Percentiles rank a stretch among this genome's conserved stretches.
Conservation (phyloP, 2,113 vertebrate genomes). For the Mesocricetus auratus region DNA sequence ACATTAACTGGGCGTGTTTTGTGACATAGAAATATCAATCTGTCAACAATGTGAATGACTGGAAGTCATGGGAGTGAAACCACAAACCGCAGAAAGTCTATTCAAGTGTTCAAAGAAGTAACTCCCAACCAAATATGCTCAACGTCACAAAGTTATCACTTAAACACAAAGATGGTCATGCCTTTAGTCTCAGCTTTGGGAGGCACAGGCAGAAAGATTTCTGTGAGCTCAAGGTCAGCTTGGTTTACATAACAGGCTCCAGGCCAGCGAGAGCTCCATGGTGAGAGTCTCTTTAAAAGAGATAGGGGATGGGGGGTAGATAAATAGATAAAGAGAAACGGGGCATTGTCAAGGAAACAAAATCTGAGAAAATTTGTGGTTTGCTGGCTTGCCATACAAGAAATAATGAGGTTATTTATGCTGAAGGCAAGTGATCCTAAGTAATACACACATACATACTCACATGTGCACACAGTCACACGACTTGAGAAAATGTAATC, state of each 20-base stretch:
- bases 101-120: not conserved
- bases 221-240: not conserved
- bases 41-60: not conserved
- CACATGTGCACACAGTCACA: not conserved
- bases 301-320: not conserved
- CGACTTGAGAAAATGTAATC: not conserved
- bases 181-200: no score
- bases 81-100: not conserved
- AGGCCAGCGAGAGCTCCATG: not conserved
- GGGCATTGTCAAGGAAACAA: constrained; percentile 5
- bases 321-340: not conserved
- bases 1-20: not conserved
- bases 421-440: not conserved
- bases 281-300: not conserved
- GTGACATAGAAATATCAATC: not conserved
- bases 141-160: not conserved
- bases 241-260: not conserved
- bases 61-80: not conserved
- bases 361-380: not conserved
- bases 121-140: not conserved
- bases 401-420: constrained; percentile 8
- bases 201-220: not conserved
- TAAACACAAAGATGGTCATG: not conserved
- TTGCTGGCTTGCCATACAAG: not conserved
- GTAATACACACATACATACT: not conserved